phyloP scores from a whole-genome alignment of 2,888 invertebrate genomes.

The Hoplodrina blanda region DNA sequence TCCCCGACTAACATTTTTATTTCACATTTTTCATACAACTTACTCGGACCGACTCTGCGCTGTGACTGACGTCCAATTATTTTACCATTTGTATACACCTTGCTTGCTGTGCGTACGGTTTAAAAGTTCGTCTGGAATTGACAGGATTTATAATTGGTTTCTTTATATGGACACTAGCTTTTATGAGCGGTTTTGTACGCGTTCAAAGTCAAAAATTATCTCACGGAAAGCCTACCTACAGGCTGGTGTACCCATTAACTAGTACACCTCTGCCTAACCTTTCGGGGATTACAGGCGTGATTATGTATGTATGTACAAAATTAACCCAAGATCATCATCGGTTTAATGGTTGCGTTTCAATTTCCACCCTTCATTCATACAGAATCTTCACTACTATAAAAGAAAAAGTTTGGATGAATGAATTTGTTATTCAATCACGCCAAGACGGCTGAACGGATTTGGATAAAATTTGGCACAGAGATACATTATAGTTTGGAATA shows the following conservation, averaged over 20 bases:
- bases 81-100: constrained; percentile 51
- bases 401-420: too few relatives aligned
- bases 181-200: background rate
- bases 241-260: too few relatives aligned
- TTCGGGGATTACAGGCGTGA: too few relatives aligned
- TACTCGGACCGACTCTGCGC: constrained; percentile 28
- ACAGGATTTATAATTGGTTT: constrained; percentile 8
- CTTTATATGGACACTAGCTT: background rate
- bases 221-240: background rate
- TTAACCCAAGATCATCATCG: background rate
- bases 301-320: too few relatives aligned
- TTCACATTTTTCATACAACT: constrained; percentile 60
- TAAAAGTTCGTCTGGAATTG: background rate
- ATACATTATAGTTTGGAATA: too few relatives aligned
- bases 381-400: too few relatives aligned
- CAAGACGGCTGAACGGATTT: too few relatives aligned
- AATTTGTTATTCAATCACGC: too few relatives aligned
- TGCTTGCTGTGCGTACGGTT: background rate
- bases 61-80: constrained; percentile 64
- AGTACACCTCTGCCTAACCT: too few relatives aligned
- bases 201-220: background rate
- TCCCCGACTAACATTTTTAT: constrained; percentile 49
- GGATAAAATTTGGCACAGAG: too few relatives aligned
- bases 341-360: background rate
- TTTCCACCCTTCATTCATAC: background rate